Percentiles rank a stretch among this genome's conserved stretches.
Evolutionary conservation across 2,797 vertebrate genomes (phyloP).

Genomic region (Anguilla obscura): DNA sequence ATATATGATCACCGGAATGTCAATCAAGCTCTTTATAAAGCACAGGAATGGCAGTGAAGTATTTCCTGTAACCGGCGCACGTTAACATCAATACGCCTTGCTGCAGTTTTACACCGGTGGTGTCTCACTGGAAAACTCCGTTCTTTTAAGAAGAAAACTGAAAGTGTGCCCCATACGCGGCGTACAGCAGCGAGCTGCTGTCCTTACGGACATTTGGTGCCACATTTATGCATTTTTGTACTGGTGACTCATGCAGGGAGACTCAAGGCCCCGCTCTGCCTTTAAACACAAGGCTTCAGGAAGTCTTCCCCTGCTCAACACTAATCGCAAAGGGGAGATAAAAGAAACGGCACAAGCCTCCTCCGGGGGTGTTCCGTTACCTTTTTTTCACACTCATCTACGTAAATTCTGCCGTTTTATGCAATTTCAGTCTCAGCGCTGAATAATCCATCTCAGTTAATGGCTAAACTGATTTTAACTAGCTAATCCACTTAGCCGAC

Average conservation of each 20-base stretch:
- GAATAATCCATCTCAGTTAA: not conserved
- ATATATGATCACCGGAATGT: not conserved
- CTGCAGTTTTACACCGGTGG: not conserved
- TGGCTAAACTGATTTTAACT: not conserved
- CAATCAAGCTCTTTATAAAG: not conserved
- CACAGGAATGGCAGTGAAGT: not conserved
- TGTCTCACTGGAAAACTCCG: not conserved
- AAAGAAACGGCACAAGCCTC: not conserved
- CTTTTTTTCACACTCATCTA: not conserved
- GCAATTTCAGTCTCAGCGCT: not conserved
- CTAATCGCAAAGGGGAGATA: not conserved
- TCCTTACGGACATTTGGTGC: not conserved
- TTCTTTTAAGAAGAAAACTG: not conserved
- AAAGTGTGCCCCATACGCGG: not conserved
- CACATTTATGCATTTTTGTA: not conserved
- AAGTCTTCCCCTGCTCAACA: not conserved
- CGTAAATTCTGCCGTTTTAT: not conserved
- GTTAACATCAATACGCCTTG: not conserved
- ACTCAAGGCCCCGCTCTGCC: not conserved
- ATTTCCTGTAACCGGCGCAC: not conserved
- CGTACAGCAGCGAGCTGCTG: not conserved
- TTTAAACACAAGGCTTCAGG: not conserved
- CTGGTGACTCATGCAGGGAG: not conserved
- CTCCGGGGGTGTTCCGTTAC: not conserved
- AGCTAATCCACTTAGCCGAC: not conserved